These are phyloP conservation scores for Acinonyx jubatus DNA, from an alignment of 2,113 vertebrate species.

Conservation along the genomic window DNA sequence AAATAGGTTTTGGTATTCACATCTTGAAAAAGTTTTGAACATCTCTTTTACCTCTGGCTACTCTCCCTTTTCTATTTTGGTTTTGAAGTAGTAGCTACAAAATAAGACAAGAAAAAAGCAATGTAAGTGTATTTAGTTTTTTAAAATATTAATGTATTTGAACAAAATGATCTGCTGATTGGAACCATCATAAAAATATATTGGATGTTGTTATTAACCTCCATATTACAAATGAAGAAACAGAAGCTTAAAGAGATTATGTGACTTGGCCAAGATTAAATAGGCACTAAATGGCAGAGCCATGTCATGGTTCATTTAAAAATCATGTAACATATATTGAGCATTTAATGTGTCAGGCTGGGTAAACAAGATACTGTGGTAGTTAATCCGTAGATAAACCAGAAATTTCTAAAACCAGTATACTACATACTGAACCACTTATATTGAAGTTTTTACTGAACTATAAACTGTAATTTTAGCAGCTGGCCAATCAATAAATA, in stretches of 20 bases:
- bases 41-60: background rate
- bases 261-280: background rate
- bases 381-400: constrained; percentile 24
- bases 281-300: background rate
- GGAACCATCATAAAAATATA: constrained; percentile 15
- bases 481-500: background rate
- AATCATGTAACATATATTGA: background rate
- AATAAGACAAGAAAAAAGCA: constrained; percentile 15
- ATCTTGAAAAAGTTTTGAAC: background rate
- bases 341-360: background rate
- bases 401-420: constrained; percentile 23
- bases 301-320: constrained; percentile 16
- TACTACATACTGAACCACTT: background rate
- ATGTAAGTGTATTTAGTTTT: background rate
- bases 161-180: background rate
- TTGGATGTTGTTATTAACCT: background rate
- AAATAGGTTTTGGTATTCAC: background rate
- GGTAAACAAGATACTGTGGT: background rate
- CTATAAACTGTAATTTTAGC: background rate
- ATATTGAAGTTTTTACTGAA: constrained; percentile 21
- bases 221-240: constrained; percentile 35
- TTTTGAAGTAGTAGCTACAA: constrained; percentile 18
- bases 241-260: background rate
- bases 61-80: background rate
- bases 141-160: background rate